Evolutionary conservation across 2,888 invertebrate species (phyloP).

Genomic region (Bombylius discolor): DNA sequence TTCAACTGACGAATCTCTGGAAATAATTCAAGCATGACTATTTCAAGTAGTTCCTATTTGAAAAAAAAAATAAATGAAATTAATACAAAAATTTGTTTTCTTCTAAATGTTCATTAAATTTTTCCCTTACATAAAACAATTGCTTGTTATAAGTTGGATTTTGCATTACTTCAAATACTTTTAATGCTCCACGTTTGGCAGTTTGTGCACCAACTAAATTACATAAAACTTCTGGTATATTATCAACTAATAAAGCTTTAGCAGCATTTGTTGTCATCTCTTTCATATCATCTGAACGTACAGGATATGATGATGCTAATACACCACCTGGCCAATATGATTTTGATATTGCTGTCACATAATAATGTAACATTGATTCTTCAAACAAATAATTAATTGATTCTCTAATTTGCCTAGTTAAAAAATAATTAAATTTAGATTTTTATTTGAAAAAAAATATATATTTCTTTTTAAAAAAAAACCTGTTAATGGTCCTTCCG

Average conservation of each 20-base stretch:
- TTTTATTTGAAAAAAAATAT: not conserved
- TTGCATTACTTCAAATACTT: slow-evolving; percentile 77
- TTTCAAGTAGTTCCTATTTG: slow-evolving; percentile 52
- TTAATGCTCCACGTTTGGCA: slow-evolving; percentile 68
- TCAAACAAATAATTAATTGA: slow-evolving; percentile 77
- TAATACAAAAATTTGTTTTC: slow-evolving; percentile 1
- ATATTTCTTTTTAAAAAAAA: slow-evolving; percentile 9
- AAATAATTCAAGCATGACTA: slow-evolving; percentile 53
- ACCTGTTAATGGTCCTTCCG: slow-evolving; percentile 82
- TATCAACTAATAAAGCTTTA: slow-evolving; percentile 44
- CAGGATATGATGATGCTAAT: slow-evolving; percentile 40
- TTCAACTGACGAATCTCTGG: slow-evolving; percentile 50
- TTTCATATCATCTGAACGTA: slow-evolving; percentile 48
- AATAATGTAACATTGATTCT: slow-evolving; percentile 82
- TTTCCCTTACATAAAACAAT: slow-evolving; percentile 68
- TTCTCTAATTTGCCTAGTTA: slow-evolving; percentile 65
- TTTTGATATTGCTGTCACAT: slow-evolving; percentile 67
- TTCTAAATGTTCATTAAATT: not conserved
- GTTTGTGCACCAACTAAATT: slow-evolving; percentile 77
- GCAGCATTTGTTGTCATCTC: slow-evolving; percentile 58
- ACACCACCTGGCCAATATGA: slow-evolving; percentile 83
- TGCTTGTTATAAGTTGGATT: slow-evolving; percentile 79
- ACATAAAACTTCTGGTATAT: slow-evolving; percentile 65
- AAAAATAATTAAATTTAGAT: not conserved
- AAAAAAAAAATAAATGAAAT: slow-evolving; percentile 9